Base-by-base conservation (phyloP, 2,888 invertebrate genomes). In the Hemistola chrysoprasaria region DNA sequence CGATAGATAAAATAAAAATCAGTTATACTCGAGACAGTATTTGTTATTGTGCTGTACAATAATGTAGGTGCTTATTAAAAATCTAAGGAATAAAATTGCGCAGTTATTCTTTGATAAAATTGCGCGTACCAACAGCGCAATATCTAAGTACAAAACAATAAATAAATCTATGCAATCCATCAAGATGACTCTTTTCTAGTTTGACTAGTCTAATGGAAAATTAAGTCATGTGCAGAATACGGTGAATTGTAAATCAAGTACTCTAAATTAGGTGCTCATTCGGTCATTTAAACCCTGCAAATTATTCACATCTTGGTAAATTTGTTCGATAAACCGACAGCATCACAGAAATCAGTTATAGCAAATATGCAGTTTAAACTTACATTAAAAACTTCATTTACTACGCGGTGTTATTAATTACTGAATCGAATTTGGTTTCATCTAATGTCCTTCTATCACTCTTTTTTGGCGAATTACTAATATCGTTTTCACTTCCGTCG, bases 171-270 rank as follows among this genome's bases (percentile, higher is more conserved):
- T 52, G 42, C 40, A 71, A 70, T 71, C 69, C 66, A 65, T 70
- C 75, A 70, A 69, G 69, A 69, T 76, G 78, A 76, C 75, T 75
- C 65, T 68, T 72, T 71, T 67, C 77, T 78, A 79, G 73, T 78
- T 80, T 88, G 87, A 88, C 87, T 87, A 88, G 87, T 86, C 84
- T 84, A 84, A 82, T 72, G 62, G 69, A 70, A 59, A 68, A 16
- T 16, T 2, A 16, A 16, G 16, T 64, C 40, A 43, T 50, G 60
- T 59, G 64, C 57, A 63, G 56, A 58, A 46, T 53, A 21, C 11
- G 22, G 8, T 40, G 30, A 34, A 36, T 33, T 28, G 25, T 32
- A 24, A 23, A 11, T 33, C 27, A 31, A 27, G 30, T 41, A 29
- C 25, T 26, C 33, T 21, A 42, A 27, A 27, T 9, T 8, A 25